Evolutionary conservation across 2,113 vertebrate species (phyloP), one percentile per base, ranked within the genome.

Genomic region (Cervus canadensis): DNA sequence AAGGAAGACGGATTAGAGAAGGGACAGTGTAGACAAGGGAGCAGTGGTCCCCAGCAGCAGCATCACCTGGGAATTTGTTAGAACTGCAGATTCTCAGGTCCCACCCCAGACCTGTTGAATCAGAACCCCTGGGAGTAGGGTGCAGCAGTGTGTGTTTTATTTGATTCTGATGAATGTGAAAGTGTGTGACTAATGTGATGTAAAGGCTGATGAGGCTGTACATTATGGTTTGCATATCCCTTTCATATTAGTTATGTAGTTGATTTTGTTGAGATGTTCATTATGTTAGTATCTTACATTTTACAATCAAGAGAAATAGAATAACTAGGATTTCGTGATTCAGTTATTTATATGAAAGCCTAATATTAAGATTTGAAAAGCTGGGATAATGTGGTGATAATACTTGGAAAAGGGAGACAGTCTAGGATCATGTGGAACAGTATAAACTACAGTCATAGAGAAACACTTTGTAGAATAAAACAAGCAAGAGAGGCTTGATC

Each of bases 221-320:
- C 16, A 30, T 19, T 87, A 48, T 1, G 45, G 57, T 81, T 97
- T 87, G 60, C 45, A 71, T 84, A 54, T 94, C 28, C 36, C 57
- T 88, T 96, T 92, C 62, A 87, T 7, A 5, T 90, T 40, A 89
- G 78, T 81, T 60, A 59, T 57, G 16, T 83, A 62, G 89, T 91
- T 96, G 71, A 71, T 93, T 83, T 96, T 94, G 56, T 89, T 60
- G 50, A 86, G 26, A 59, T 85, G 30, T 67, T 90, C 8, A 60
- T 96, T 95, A 64, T 67, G 9, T 94, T 76, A 93, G 56, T 92
- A 12, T 89, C 96, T 92, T 86, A 78, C 14, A 83, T 88, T 88
- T 89, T 26, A 91, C 30, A 87, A 21, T 95, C 54, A 87, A 94
- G 76, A 76, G 23, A 79, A 52, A 15, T 89, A 86, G 81, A 86